These are phyloP conservation scores for Hormiphora californensis DNA, from an alignment of 37 sponge, comb jelly and placozoan genomes.

Conservation along the genomic window DNA sequence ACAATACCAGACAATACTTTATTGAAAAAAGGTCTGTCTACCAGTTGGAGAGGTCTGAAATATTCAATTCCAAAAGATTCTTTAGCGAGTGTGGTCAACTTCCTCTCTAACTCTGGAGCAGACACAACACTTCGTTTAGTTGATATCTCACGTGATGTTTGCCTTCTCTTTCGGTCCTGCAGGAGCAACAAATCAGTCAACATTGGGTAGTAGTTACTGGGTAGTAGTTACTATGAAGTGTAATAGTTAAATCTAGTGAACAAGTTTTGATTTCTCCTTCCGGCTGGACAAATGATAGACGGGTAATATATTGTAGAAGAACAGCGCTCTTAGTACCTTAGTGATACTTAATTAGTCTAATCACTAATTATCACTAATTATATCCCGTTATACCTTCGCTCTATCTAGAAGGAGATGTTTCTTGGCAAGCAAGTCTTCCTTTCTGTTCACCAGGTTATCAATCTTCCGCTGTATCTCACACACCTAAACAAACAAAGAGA, in stretches of 20 bases:
- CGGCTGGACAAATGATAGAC: too few relatives aligned
- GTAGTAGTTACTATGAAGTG: too few relatives aligned
- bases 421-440: conserved; percentile 32
- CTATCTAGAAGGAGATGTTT: background rate
- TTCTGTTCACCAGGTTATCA: background rate
- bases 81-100: background rate
- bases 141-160: conserved; percentile 35
- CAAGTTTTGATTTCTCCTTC: too few relatives aligned
- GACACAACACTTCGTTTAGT: background rate
- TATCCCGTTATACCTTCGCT: conserved; percentile 10
- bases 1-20: too few relatives aligned
- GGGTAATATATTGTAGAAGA: too few relatives aligned
- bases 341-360: too few relatives aligned
- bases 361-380: too few relatives aligned
- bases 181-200: too few relatives aligned
- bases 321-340: too few relatives aligned
- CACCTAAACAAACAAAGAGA: too few relatives aligned
- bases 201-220: too few relatives aligned
- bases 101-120: conserved; percentile 20
- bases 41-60: conserved; percentile 26
- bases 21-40: background rate
- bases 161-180: conserved; percentile 29
- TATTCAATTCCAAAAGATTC: background rate
- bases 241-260: too few relatives aligned
- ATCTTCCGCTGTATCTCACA: background rate